A percentile compares a stretch with the other conserved stretches of the same genome.
These are phyloP conservation scores for Felis catus DNA, from an alignment of 2,113 vertebrate genomes.

Conservation along the genomic window DNA sequence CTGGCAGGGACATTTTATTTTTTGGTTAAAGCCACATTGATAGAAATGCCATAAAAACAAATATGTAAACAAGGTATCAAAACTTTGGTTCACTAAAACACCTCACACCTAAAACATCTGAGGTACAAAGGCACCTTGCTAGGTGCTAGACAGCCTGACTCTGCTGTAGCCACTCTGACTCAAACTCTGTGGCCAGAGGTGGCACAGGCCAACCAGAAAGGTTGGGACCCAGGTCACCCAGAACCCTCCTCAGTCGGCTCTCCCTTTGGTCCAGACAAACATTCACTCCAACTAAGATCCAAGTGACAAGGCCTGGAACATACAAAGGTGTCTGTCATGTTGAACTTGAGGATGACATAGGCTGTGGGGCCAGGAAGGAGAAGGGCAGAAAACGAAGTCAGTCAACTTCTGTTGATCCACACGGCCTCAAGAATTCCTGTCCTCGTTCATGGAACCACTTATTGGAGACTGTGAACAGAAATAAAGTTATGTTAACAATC, in stretches of 20 bases:
- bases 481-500: slow-evolving; percentile 52
- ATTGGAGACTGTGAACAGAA: slow-evolving; percentile 93
- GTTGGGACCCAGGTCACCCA: background rate
- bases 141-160: slow-evolving; percentile 62
- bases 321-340: slow-evolving; percentile 21
- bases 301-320: slow-evolving; percentile 22
- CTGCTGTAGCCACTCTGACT: slow-evolving; percentile 25
- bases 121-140: slow-evolving; percentile 73
- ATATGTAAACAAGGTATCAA: slow-evolving; percentile 78
- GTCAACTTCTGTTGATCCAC: slow-evolving; percentile 95
- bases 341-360: slow-evolving; percentile 62
- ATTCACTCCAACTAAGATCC: slow-evolving; percentile 21
- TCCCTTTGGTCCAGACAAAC: slow-evolving; percentile 50
- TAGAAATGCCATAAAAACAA: slow-evolving; percentile 84
- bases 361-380: slow-evolving; percentile 1
- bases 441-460: slow-evolving; percentile 99
- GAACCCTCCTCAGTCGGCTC: background rate
- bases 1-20: slow-evolving; percentile 84
- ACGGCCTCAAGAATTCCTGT: slow-evolving; percentile 96
- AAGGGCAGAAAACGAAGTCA: slow-evolving; percentile 81
- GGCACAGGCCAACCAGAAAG: background rate
- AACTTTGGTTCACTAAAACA: slow-evolving; percentile 83
- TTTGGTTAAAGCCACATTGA: slow-evolving; percentile 76
- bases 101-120: slow-evolving; percentile 80
- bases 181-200: background rate